Percentiles rank a stretch among this genome's conserved stretches.
phyloP scores from a whole-genome alignment of 2,113 vertebrate genomes.

The Dinomys branickii region DNA sequence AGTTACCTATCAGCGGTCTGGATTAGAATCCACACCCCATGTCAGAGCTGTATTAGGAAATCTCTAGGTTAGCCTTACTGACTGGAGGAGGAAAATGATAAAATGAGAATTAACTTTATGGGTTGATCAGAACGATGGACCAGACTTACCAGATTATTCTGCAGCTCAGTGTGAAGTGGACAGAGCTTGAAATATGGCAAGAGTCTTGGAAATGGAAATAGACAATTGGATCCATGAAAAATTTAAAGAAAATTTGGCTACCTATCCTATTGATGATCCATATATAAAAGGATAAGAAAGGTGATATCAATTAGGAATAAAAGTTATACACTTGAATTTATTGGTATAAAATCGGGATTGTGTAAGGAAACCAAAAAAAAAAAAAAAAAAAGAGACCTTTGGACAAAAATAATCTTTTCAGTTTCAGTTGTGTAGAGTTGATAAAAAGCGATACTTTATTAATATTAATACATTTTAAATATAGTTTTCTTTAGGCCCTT shows the following conservation, averaged over 20 bases:
- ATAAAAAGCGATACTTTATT: not conserved
- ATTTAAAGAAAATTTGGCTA: not conserved
- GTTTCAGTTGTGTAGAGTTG: not conserved
- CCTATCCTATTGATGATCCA: not conserved
- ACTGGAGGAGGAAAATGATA: not conserved
- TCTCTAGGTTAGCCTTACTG: not conserved
- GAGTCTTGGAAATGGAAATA: conserved; percentile 22
- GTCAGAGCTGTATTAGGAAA: not conserved
- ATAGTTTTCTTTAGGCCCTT: not conserved
- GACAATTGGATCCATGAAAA: not conserved
- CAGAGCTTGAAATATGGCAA: conserved; percentile 12
- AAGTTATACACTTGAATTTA: not conserved
- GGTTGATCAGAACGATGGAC: not conserved
- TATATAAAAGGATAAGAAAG: not conserved
- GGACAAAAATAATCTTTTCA: not conserved
- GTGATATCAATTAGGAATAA: not conserved
- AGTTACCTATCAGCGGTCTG: not conserved
- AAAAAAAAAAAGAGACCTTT: not conserved
- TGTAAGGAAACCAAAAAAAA: not conserved
- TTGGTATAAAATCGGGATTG: not conserved
- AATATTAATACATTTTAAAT: not conserved
- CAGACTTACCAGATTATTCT: not conserved
- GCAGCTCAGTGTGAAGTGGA: not conserved
- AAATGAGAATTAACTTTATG: not conserved
- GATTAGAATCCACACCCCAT: not conserved